Evolutionary conservation across 2,113 vertebrate species (phyloP), one percentile per base, ranked within the genome.

Genomic region (Columba livia): DNA sequence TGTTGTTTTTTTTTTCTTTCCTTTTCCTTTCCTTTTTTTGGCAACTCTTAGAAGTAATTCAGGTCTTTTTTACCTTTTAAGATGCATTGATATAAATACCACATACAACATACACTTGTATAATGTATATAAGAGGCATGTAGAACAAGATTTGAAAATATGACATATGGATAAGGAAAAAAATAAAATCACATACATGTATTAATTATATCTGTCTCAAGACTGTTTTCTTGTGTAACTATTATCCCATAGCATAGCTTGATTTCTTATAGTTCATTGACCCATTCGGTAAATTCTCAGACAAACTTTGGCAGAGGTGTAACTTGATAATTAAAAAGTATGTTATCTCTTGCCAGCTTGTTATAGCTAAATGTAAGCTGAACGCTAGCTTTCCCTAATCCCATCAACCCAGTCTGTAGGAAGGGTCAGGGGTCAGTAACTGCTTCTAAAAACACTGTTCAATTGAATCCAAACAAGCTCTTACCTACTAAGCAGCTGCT

Each of bases 391-490:
- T 96, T 98, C 97, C 98, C 98, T 98, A 98, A 98, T 99, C 98
- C 98, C 97, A 98, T 98, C 98, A 97, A 97, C 92, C 97, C 96
- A 97, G 94, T 97, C 98, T 97, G 96, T 95, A 97, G 96, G 96
- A 93, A 94, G 96, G 98, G 98, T 98, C 98, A 99, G 92, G 79
- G 98, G 98, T 99, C 98, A 99, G 97, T 97, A 98, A 98, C 98
- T 96, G 97, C 98, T 98, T 98, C 98, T 97, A 96, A 97, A 98
- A 98, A 97, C 98, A 97, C 97, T 97, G 96, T 97, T 98, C 97
- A 97, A 95, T 94, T 89, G 96, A 97, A 96, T 96, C 90, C 95
- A 98, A 97, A 98, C 97, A 97, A 94, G 94, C 64, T 94, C 91
- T 97, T 92, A 94, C 87, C 94, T 94, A 94, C 91, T 88, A 81